Conservation (phyloP, 2,113 vertebrate species). For the Myxocyprinus asiaticus region DNA sequence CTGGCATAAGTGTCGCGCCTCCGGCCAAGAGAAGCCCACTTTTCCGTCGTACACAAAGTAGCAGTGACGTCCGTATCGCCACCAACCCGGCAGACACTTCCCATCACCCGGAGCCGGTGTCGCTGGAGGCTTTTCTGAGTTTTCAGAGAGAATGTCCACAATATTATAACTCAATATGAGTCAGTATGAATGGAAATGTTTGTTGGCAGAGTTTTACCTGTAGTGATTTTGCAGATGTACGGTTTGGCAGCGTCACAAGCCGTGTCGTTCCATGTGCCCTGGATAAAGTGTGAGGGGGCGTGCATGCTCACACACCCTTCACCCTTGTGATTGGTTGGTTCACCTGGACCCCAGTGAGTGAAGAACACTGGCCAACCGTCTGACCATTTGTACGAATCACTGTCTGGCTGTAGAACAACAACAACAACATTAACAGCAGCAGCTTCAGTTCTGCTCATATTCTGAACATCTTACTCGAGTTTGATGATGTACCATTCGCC, state of each 20-base stretch:
- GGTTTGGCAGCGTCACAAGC: conserved; percentile 65
- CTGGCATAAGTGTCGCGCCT: conserved; percentile 66
- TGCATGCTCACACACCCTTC: conserved; percentile 78
- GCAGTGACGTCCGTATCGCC: conserved; percentile 67
- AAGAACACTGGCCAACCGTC: conserved; percentile 78
- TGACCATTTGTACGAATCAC: conserved; percentile 64
- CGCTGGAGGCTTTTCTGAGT: conserved; percentile 64
- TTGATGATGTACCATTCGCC: conserved; percentile 60
- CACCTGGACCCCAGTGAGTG: conserved; percentile 78
- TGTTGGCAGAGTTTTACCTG: conserved; percentile 57
- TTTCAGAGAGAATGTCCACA: no score
- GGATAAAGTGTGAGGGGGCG: conserved; percentile 42
- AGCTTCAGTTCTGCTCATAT: background rate
- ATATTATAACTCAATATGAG: no score
- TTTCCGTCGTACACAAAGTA: conserved; percentile 61
- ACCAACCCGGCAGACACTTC: conserved; percentile 52
- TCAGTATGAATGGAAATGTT: no score
- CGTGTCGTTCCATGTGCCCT: conserved; percentile 81
- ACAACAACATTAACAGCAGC: background rate
- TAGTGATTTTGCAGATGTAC: conserved; percentile 76
- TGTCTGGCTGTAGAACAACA: conserved; percentile 54
- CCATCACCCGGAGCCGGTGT: conserved; percentile 71
- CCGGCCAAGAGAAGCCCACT: conserved; percentile 70
- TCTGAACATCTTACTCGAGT: background rate
- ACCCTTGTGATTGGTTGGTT: conserved; percentile 67